Base-by-base conservation (phyloP, 2,113 vertebrate species). In the Syrrhaptes paradoxus region DNA sequence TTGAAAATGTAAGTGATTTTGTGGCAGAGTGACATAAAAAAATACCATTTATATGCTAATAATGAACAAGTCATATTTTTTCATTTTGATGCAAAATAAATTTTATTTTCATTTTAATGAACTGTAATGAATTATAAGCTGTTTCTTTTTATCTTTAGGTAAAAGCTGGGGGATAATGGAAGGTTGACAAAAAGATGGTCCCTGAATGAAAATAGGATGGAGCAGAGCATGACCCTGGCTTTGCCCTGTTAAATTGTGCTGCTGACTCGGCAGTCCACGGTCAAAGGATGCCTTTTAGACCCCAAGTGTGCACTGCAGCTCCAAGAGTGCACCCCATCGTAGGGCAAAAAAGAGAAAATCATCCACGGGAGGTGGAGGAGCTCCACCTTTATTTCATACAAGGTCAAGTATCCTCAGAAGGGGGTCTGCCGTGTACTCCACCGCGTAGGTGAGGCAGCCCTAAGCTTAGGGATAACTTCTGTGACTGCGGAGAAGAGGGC, bases 1-100 rank as follows among this genome's bases (percentile, higher is more conserved):
- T 94, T 97, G 97, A 97, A 98, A 98, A 98, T 97, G 95, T 98
- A 98, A 98, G 98, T 98, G 98, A 97, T 98, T 98, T 97, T 96
- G 97, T 97, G 97, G 96, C 80, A 96, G 95, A 97, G 88, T 98
- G 97, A 98, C 97, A 98, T 97, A 94, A 96, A 98, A 98, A 98
- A 98, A 98, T 97, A 93, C 94, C 97, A 98, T 98, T 98, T 98
- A 98, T 98, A 99, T 98, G 98, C 98, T 98, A 98, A 98, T 98
- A 98, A 98, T 97, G 97, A 98, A 97, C 94, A 97, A 97, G 91
- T 95, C 68, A 58, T 96, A 94, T 97, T 97, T 97, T 96, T 97
- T 95, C 95, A 97, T 98, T 98, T 97, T 98, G 97, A 98, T 98
- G 97, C 97, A 98, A 97, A 98, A 97, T 98, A 98, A 97, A 98